Base-by-base conservation (phyloP, 1,140 invertebrate species). In the Aphaenogaster floridana region DNA sequence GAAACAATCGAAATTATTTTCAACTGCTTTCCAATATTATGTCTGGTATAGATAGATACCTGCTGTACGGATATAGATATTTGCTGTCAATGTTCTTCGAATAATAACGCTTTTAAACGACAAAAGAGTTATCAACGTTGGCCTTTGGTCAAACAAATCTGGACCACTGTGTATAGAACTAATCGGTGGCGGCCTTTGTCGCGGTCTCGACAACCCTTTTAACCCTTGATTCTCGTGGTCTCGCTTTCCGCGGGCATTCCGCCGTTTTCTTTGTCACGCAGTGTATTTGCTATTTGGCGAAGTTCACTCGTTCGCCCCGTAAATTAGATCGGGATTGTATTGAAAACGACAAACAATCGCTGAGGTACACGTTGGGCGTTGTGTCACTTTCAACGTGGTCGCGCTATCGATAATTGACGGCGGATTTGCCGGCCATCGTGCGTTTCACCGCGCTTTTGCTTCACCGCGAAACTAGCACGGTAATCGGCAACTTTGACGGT, bases 401-500 rank as follows among this genome's bases (percentile, higher is more conserved):
- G 39, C 63, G 50, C 54, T 48, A 76, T 69, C 77, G 85, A 86
- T 86, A 86, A 86, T 86, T 86, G 85, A 86, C 54, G 54, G 77
- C 42, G 85, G 64, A 59, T 86, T 69, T 50, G 39, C 17, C 50
- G 68, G 28, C 9, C 57, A n/a, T 66, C 50, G 52, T 45, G 42
- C 54, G 42, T 74, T 84, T 76, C 80, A 54, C 54, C 54, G 39
- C 42, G 80, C 80, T 74, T 84, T 84, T 66, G 79, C 36, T 36
- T 11, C 39, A 76, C 72, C 69, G 28, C 45, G 80, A 84, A 84
- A 84, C 80, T 48, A 74, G 57, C 54, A 39, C 80, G 42, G 42
- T 84, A 84, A 84, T 84, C 80, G 69, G 54, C 69, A 54, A 84
- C 69, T 84, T 84, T 74, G 80, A 84, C 69, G 69, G n/a, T 76